Base-by-base conservation (phyloP, 2,113 vertebrate genomes). In the Lasiurus borealis region DNA sequence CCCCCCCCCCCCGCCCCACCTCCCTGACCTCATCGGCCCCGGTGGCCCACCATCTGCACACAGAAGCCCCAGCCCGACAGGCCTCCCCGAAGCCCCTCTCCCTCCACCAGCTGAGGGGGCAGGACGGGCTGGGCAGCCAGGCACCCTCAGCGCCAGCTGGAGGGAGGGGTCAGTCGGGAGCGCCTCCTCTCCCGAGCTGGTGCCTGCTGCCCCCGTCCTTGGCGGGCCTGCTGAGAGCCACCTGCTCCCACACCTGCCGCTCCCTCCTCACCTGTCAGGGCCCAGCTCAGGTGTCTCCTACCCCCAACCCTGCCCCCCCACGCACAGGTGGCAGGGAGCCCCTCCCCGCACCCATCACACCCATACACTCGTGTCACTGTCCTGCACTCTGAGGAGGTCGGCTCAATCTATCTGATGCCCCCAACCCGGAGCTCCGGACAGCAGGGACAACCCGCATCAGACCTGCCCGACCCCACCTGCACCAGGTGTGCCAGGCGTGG, bases 141-240 rank as follows among this genome's bases (percentile, higher is more conserved):
- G 62, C 27, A 0, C 19, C 34, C 75, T 40, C 21, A 19, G 57
- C 4, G 36, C 36, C 71, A 15, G 50, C 36, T 9, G 23, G 40
- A 34, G 57, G 0, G 5, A 86, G 50, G 0, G 34, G 75, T 15
- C 27, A 16, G 11, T 2, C 27, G 5, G 29, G 27, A 14, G 62
- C 27, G 15, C 23, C 62, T 1, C 12, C 5, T 34, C 50, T 13
- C 31, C 6, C 2, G 0, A 16, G 64, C 0, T 0, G 0, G 71
- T 11, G 4, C 4, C 3, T 27, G 2, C 14, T 34, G 2, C 27
- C n/a, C 46, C 46, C 21, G 34, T 34, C 44, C 75, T 25, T 31
- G 27, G 9, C 6, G 0, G 36, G 44, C 25, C 75, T 40, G 75
- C 85, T n/a, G 66, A 46, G 12, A 6, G 14, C 27, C 44, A 11